Evolutionary conservation across 2,888 invertebrate genomes (phyloP).

Genomic region (Hedya salicella): DNA sequence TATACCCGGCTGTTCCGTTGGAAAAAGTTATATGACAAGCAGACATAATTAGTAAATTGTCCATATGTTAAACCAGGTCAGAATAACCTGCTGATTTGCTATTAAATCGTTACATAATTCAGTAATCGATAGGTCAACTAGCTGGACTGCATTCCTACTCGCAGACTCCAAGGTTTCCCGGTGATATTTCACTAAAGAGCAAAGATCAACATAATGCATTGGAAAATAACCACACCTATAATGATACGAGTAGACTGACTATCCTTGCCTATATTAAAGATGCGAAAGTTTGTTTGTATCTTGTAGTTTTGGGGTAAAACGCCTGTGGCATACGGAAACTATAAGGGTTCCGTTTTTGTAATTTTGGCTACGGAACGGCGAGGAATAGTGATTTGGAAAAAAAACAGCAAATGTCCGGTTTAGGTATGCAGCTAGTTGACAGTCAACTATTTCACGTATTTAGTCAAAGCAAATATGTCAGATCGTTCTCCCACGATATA

Average conservation of each 20-base stretch:
- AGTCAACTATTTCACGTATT: conserved; percentile 11
- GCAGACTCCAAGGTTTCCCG: conserved; percentile 36
- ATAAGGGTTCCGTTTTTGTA: too few relatives aligned
- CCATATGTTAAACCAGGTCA: conserved; percentile 30
- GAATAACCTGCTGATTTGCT: conserved; percentile 30
- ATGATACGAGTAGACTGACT: not conserved
- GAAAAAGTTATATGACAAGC: not conserved
- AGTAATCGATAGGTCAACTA: conserved; percentile 35
- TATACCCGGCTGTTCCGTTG: too few relatives aligned
- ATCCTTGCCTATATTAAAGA: not conserved
- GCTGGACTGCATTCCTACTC: conserved; percentile 35
- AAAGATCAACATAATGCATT: conserved; percentile 28
- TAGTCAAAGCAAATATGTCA: conserved; percentile 23
- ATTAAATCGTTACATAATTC: conserved; percentile 38
- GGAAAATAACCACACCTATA: conserved; percentile 16
- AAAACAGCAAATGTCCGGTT: too few relatives aligned
- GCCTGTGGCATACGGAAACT: too few relatives aligned
- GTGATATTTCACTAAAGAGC: conserved; percentile 38
- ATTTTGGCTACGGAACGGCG: too few relatives aligned
- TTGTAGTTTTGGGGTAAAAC: too few relatives aligned
- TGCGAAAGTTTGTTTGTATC: too few relatives aligned
- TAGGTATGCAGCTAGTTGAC: not conserved
- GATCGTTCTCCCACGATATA: conserved; percentile 49
- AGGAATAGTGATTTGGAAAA: too few relatives aligned
- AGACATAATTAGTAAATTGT: not conserved